Conservation (phyloP, 2,797 vertebrate genomes). For the Acrossocheilus fasciatus region DNA sequence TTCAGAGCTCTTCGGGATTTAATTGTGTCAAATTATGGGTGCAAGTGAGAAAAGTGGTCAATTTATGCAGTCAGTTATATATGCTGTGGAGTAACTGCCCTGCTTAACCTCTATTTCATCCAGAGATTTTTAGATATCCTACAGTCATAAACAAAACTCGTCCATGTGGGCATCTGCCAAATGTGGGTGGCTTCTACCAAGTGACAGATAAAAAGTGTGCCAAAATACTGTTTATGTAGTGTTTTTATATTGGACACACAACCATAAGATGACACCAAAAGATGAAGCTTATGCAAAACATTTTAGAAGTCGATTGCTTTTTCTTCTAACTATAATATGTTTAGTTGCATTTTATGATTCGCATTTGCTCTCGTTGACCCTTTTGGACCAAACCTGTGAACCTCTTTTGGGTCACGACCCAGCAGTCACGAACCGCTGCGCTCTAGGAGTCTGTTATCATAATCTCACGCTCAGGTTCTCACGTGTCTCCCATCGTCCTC, state of each 20-base stretch:
- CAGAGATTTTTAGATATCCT: background rate
- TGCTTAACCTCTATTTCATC: background rate
- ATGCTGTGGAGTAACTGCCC: background rate
- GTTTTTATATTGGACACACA: background rate
- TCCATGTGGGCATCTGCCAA: background rate
- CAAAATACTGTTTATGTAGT: too few relatives aligned
- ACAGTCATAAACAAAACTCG: background rate
- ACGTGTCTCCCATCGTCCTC: constrained; percentile 30
- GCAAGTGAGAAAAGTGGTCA: constrained; percentile 9
- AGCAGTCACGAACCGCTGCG: background rate
- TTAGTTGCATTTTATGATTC: background rate
- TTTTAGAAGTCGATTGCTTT: background rate
- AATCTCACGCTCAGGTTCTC: constrained; percentile 40
- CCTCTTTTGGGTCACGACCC: background rate
- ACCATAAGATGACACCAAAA: background rate
- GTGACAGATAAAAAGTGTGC: background rate
- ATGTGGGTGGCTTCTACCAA: background rate
- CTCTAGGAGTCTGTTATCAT: constrained; percentile 43
- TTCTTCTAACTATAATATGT: background rate
- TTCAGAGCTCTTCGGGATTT: background rate
- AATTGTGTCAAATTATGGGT: background rate
- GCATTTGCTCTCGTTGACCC: background rate
- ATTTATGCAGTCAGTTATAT: background rate
- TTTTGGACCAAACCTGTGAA: background rate
- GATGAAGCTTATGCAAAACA: background rate